These are phyloP conservation scores for Callorhinus ursinus DNA, from an alignment of 2,113 vertebrate species.

Conservation along the genomic window DNA sequence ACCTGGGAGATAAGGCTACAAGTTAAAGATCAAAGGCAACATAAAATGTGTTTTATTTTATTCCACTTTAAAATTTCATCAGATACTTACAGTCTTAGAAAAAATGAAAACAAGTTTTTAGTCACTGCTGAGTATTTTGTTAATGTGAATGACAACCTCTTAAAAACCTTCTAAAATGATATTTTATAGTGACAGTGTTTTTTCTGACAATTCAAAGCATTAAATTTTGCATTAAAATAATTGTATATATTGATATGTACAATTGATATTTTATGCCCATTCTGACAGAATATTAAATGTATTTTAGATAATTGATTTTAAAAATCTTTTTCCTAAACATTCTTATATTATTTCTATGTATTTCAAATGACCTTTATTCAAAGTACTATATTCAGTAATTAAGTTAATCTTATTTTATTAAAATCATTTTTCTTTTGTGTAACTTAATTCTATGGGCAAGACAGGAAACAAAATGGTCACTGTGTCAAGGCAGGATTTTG, in stretches of 20 bases:
- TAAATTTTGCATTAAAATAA: constrained; percentile 44
- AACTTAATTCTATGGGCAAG: constrained; percentile 7
- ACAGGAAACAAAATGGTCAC: constrained; percentile 16
- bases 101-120: constrained; percentile 64
- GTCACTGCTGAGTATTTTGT: constrained; percentile 54
- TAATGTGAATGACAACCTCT: constrained; percentile 62
- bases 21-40: constrained; percentile 90
- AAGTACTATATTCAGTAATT: not conserved
- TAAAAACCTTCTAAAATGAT: constrained; percentile 39
- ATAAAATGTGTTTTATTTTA: constrained; percentile 85
- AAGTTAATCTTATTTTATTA: not conserved
- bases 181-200: constrained; percentile 27
- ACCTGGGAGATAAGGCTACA: constrained; percentile 89
- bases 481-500: constrained; percentile 10
- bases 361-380: not conserved
- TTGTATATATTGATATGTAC: constrained; percentile 7
- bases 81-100: constrained; percentile 72
- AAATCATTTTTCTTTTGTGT: constrained; percentile 26
- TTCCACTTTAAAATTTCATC: constrained; percentile 85
- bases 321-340: constrained; percentile 45
- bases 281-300: not conserved
- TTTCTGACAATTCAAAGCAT: constrained; percentile 42
- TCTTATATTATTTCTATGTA: constrained; percentile 14
- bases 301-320: constrained; percentile 46
- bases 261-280: constrained; percentile 25